Percentiles rank a stretch among this genome's conserved stretches.
Evolutionary conservation across 2,113 vertebrate species (phyloP).

Genomic region (Tachysurus vachellii): DNA sequence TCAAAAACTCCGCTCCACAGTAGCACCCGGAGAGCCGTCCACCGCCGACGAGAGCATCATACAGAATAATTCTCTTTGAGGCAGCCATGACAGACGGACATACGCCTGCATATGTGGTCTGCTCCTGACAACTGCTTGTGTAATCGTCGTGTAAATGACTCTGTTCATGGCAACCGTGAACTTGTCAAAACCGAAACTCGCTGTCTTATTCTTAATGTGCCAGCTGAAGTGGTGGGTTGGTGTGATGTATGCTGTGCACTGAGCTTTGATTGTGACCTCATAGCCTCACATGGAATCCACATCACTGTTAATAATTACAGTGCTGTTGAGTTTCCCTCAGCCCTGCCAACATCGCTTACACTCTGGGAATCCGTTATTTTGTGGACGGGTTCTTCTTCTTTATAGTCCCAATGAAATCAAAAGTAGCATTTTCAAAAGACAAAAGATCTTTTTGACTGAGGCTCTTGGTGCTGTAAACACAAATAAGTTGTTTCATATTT

Average conservation of each 20-base stretch:
- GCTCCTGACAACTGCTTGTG: slow-evolving; percentile 13
- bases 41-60: slow-evolving; percentile 25
- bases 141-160: slow-evolving; percentile 34
- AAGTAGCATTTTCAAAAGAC: background rate
- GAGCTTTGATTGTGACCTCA: slow-evolving; percentile 30
- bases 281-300: slow-evolving; percentile 9
- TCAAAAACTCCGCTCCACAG: slow-evolving; percentile 42
- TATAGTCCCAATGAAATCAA: background rate
- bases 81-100: background rate
- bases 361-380: slow-evolving; percentile 20
- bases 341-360: slow-evolving; percentile 4
- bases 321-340: background rate
- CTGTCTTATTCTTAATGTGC: slow-evolving; percentile 6
- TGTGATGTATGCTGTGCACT: background rate
- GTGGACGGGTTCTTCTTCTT: background rate
- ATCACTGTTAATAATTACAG: slow-evolving; percentile 29
- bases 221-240: background rate
- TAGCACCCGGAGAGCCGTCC: slow-evolving; percentile 1
- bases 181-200: background rate
- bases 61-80: slow-evolving; percentile 53
- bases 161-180: background rate
- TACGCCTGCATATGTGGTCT: background rate
- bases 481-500: background rate
- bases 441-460: background rate
- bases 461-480: background rate